Evolutionary conservation across 2,888 invertebrate species (phyloP), one percentile per base, ranked within the genome.

Genomic region (Noctuana brunneofusca): DNA sequence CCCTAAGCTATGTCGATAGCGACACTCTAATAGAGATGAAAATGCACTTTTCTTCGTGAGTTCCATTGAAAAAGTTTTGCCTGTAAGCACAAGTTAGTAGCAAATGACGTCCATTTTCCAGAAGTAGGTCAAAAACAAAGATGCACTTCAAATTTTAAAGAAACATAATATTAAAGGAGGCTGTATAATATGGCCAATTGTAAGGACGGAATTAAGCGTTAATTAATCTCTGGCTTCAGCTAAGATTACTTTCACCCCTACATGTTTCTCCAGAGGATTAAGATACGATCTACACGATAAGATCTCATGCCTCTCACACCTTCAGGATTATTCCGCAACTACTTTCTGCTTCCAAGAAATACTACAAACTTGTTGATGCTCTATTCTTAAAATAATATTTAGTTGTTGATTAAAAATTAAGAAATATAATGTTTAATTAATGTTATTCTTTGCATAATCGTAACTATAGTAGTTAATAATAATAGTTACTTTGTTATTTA

Each of bases 1-100:
- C 48, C 24, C 32, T 48, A 62, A 62, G 60, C 60, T 38, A 60
- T 32, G 55, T 62, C 60, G 60, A 62, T 62, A 54, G 60, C 55
- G 60, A 49, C 60, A 55, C 60, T n/a, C n/a, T 62, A 62, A 62
- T 62, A 48, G 55, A 62, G 60, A 62, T 55, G 55, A 62, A 60
- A 62, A 62, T 62, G 62, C 62, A 55, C 59, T 62, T 62, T 59
- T 53, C 59, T 43, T 53, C 43, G 43, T 53, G 16, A 59, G 32
- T 53, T 59, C 43, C 59, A 59, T 59, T 53, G 59, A 59, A 59
- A 59, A 59, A 59, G 59, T 59, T 53, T 59, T 53, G 59, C 43
- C 32, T 53, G 53, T n/a, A 38, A 38, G 38, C 14, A 14, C 8
- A 38, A 38, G 38, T 38, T 38, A 8, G 14, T 30, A 9, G 30